Percentiles rank a stretch among this genome's conserved stretches.
These are phyloP conservation scores for Ips typographus DNA, from an alignment of 1,140 invertebrate species.

Conservation along the genomic window DNA sequence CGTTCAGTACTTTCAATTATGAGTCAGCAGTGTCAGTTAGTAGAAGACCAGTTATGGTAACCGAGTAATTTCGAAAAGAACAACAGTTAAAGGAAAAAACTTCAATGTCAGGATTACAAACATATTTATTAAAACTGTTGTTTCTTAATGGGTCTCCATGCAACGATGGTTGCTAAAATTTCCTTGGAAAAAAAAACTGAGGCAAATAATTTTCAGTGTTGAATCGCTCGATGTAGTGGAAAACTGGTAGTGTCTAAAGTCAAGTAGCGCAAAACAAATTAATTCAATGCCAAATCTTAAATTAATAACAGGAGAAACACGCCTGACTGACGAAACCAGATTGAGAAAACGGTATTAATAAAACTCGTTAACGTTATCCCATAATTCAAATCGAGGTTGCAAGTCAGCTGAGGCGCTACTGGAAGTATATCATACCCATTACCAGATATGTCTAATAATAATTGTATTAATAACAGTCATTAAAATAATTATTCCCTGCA, in stretches of 20 bases:
- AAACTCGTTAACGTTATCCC: conserved; percentile 15
- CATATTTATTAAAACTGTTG: too few relatives aligned
- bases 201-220: too few relatives aligned
- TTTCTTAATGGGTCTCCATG: too few relatives aligned
- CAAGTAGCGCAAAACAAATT: neutral
- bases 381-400: conserved; percentile 17
- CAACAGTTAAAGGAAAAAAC: too few relatives aligned
- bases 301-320: neutral
- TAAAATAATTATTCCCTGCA: conserved; percentile 6
- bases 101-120: too few relatives aligned
- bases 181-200: too few relatives aligned
- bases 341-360: conserved; percentile 11
- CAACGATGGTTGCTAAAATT: too few relatives aligned
- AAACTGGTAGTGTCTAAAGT: too few relatives aligned
- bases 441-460: conserved; percentile 4
- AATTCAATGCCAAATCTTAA: conserved; percentile 3
- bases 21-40: too few relatives aligned
- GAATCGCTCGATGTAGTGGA: neutral
- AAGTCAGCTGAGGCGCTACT: conserved; percentile 11
- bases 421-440: conserved; percentile 12
- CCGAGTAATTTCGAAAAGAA: too few relatives aligned
- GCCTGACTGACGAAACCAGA: conserved; percentile 2
- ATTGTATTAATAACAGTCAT: conserved; percentile 19
- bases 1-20: too few relatives aligned
- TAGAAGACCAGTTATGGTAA: too few relatives aligned